Base-by-base conservation (phyloP, 2,888 invertebrate genomes). In the Tachina grossa region DNA sequence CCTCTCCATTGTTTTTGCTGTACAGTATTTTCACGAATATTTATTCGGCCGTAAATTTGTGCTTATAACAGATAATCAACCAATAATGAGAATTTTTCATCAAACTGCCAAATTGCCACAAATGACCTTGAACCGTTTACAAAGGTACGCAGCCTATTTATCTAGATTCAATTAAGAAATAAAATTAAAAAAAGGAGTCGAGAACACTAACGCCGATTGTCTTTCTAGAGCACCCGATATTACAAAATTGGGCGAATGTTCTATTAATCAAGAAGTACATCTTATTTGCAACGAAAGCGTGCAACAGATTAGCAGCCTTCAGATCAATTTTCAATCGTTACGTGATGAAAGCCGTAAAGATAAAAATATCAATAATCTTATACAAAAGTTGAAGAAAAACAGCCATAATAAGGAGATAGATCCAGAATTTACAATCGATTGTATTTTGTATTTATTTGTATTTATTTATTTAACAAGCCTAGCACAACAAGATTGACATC, bases 161-260 rank as follows among this genome's bases (percentile, higher is more conserved):
- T 22, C 22, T 22, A 22, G 22, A 22, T 22, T 22, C 22, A 22
- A 22, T 41, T 84, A 45, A 71, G 66, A 55, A 41, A 45, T 55
- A 49, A 47, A 53, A 53, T 65, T 77, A 0, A 57, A 80, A 68
- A 80, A 61, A 51, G 77, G 87, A 1, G 55, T 39, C 8, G 87
- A 87, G 10, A 78, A 81, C 31, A 41, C 51, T 8, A 82, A 85
- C 31, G 85, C 68, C 11, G 86, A 87, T 69, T 85, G 85, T 53
- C 63, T 87, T 2, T 68, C 16, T 9, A 16, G 76, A 49, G 66
- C 39, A 2, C 51, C 39, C 1, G 31, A 68, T 10, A 47, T n/a
- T 49, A 55, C 61, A 63, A 49, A 51, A 19, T 31, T 51, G 9
- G n/a, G 11, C 14, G 76, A 78, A 22, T 69, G n/a, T 9, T 31